Base-by-base conservation (phyloP, 1,140 invertebrate species). In the Euwallacea fornicatus region DNA sequence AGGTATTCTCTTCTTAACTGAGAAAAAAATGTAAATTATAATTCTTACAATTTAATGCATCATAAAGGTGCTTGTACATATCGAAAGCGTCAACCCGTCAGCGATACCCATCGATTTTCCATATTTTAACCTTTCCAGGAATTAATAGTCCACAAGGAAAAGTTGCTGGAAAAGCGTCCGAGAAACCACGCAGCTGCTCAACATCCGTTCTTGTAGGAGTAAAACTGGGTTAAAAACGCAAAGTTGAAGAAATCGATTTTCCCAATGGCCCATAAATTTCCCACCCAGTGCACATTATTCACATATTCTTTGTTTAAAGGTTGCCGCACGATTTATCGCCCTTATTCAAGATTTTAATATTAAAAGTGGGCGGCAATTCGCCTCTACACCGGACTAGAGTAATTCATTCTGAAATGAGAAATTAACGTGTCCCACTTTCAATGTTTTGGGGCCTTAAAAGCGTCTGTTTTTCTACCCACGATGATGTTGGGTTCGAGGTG, bases 261-360 rank as follows among this genome's bases (percentile, higher is more conserved):
- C 63, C 44, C 63, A 43, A 66, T 66, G 33, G 53, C 63, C 33
- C 63, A 43, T 66, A 66, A 66, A 66, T 66, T 55, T 66, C 41
- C 42, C 16, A 42, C n/a, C 63, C 46, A 33, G 9, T 56, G 46
- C 46, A 50, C 46, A 43, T 56, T 66, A 54, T 55, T 66, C 63
- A 66, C 63, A 54, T 66, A 56, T 55, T 56, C 63, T 66, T 66
- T 66, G 63, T 66, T 66, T 66, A 54, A 66, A 56, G 63, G 63
- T 56, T 66, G 41, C 47, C 47, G 15, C 44, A 55, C 10, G 42
- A 66, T 66, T 66, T 66, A 66, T 66, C 7, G 42, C 63, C 41
- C 10, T 46, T 13, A 50, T 50, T 50, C 46, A 50, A 50, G 13
- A 50, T 50, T 50, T 50, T 50, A 50, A 50, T 50, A 50, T 50